Evolutionary conservation across 2,113 vertebrate genomes (phyloP), one percentile per base, ranked within the genome.

Genomic region (Pseudorhombus dupliciocellatus): DNA sequence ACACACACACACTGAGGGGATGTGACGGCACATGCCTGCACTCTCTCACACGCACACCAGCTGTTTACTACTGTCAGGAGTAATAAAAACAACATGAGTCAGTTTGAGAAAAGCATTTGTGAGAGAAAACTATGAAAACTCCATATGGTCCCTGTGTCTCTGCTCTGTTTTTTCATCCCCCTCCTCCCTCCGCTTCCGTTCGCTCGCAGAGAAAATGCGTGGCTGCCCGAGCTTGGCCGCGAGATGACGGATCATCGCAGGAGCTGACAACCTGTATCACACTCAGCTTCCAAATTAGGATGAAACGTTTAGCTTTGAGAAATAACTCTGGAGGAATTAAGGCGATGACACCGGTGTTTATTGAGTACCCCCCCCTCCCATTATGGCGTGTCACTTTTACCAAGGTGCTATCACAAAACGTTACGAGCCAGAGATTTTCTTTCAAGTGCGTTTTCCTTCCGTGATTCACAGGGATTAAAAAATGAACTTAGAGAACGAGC

Each of bases 61-160:
- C 86, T 90, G 90, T 89, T 90, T 81, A 80, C 86, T 57, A 52
- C 87, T 82, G 89, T 87, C 88, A 87, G 75, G 64, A 89, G 84
- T 68, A 75, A 90, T 87, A 77, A 88, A 84, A 85, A 80, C 83
- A 88, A 84, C 86, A 86, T 44, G 62, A 88, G 87, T 73, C 76
- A 62, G 81, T 88, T 83, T 84, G 79, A 84, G 83, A 78, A 84
- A 83, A 85, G 61, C 88, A 60, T 90, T 88, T 80, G 77, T 40
- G 82, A 78, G 78, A 81, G 79, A 86, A 89, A 88, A 88, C 83
- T 77, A 78, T 75, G 80, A 77, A 77, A 85, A 80, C 48, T 79
- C 89, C 87, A 89, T 87, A 85, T 88, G 89, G 73, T 83, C 75
- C 77, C 70, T 73, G 72, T 69, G 55, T 87, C 77, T 81, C 76